phyloP scores from a whole-genome alignment of 2,113 vertebrate species.

The Mystacornis crossleyi region DNA sequence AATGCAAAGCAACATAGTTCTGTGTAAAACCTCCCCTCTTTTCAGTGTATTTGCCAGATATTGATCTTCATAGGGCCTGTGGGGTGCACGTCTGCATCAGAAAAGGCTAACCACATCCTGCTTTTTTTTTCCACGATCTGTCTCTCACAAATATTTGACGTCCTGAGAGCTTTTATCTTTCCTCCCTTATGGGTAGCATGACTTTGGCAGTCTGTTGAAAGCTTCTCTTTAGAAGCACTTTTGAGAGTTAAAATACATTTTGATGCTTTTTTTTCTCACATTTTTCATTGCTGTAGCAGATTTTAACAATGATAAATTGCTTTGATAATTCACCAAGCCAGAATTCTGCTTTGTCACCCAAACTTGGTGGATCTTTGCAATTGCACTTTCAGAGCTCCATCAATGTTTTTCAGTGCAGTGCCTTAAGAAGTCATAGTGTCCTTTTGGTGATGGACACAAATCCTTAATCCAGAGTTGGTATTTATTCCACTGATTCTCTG shows the following conservation, averaged over 20 bases:
- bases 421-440: background rate
- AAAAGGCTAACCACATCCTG: background rate
- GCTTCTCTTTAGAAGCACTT: background rate
- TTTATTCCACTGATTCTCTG: background rate
- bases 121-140: background rate
- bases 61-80: background rate
- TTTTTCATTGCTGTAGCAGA: background rate
- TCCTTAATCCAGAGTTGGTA: background rate
- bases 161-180: background rate
- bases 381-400: background rate
- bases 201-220: background rate
- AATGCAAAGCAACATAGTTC: background rate
- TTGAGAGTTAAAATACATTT: background rate
- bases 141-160: background rate
- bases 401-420: background rate
- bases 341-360: background rate
- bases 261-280: background rate
- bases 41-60: background rate
- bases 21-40: background rate
- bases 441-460: background rate
- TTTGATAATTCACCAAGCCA: background rate
- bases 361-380: background rate
- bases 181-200: fast-evolving
- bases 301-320: background rate
- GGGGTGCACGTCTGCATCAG: background rate